Conservation (phyloP, 2,888 invertebrate genomes). For the Diplolepis rosae region DNA sequence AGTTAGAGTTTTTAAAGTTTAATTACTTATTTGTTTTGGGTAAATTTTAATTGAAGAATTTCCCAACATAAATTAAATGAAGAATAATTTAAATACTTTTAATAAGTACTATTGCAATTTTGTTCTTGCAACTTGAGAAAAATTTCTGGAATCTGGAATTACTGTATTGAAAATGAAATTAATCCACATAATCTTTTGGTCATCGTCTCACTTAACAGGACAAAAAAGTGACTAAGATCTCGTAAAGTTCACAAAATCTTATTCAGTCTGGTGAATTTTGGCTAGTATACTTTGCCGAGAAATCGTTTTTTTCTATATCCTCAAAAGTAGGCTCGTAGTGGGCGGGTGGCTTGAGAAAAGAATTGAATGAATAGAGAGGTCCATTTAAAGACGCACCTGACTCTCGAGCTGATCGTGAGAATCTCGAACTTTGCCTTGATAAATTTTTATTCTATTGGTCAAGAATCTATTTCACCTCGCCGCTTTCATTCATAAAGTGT, state of each 20-base stretch:
- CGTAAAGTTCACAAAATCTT: constrained; percentile 15
- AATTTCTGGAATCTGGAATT: neutral
- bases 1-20: too few relatives aligned
- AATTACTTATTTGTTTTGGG: too few relatives aligned
- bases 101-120: too few relatives aligned
- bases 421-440: constrained; percentile 42
- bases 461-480: constrained; percentile 7
- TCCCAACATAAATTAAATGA: too few relatives aligned
- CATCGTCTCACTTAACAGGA: constrained; percentile 2
- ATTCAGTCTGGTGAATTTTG: neutral
- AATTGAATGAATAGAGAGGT: constrained; percentile 47
- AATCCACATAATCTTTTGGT: neutral
- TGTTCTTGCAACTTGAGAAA: neutral
- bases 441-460: constrained; percentile 23
- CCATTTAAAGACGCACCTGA: constrained; percentile 48
- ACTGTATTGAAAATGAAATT: constrained; percentile 7
- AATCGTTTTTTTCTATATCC: neutral
- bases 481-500: constrained; percentile 14
- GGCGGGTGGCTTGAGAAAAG: constrained; percentile 55
- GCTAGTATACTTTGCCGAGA: neutral
- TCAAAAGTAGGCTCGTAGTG: constrained; percentile 57
- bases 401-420: constrained; percentile 46
- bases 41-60: too few relatives aligned
- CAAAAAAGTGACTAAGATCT: constrained; percentile 7
- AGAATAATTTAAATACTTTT: too few relatives aligned